Evolutionary conservation across 1,140 invertebrate genomes (phyloP).

Genomic region (Ridgeia piscesae): DNA sequence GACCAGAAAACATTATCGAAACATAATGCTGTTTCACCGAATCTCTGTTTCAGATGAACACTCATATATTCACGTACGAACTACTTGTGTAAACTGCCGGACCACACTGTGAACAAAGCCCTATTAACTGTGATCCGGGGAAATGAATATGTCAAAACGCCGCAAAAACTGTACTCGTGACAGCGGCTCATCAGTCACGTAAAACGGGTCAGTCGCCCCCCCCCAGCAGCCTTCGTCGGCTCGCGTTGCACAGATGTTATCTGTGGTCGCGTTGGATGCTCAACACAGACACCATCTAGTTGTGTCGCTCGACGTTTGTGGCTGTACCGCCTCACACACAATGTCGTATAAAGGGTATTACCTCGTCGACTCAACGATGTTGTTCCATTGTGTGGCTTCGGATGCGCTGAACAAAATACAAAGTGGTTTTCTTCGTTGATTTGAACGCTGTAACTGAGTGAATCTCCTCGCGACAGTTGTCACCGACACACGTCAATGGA

Average conservation of each 20-base stretch:
- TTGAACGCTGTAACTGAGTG: background rate
- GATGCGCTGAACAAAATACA: background rate
- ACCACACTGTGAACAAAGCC: background rate
- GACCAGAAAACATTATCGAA: background rate
- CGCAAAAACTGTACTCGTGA: background rate
- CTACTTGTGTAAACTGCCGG: background rate
- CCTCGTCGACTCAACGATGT: background rate
- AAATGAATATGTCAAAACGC: background rate
- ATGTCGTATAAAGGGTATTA: background rate
- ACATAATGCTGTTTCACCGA: background rate
- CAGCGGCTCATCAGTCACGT: background rate
- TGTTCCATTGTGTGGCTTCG: background rate
- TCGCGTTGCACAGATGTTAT: background rate
- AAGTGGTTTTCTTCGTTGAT: background rate
- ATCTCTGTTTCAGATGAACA: background rate
- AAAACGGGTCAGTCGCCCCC: background rate
- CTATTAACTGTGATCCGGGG: background rate
- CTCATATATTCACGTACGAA: background rate
- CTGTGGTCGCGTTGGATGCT: background rate
- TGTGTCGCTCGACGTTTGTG: background rate
- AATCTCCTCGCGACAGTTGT: background rate
- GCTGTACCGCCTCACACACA: background rate
- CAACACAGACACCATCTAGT: background rate
- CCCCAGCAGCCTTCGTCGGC: background rate
- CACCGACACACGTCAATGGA: background rate